phyloP scores from a whole-genome alignment of 2,888 invertebrate genomes.

The Chloromyia formosa region DNA sequence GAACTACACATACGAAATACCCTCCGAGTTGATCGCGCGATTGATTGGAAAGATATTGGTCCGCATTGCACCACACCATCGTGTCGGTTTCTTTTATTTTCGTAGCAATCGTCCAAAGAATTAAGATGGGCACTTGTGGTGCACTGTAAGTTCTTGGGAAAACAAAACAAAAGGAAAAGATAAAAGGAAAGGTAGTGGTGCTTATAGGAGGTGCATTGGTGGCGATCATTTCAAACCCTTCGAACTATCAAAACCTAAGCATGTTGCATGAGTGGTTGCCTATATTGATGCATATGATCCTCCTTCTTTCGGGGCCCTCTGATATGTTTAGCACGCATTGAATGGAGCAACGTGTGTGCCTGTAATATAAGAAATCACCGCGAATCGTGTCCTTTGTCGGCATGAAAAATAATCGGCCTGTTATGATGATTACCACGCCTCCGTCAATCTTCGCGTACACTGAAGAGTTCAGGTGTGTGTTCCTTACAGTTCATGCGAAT shows the following conservation, averaged over 20 bases:
- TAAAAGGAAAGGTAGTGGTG: background rate
- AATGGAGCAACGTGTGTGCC: constrained; percentile 23
- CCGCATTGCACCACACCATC: background rate
- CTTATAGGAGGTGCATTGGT: constrained; percentile 44
- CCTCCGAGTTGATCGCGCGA: constrained; percentile 38
- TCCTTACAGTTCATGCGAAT: background rate
- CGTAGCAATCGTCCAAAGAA: background rate
- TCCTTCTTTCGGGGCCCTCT: constrained; percentile 22
- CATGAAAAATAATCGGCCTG: constrained; percentile 48
- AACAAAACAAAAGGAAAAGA: background rate
- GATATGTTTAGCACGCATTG: constrained; percentile 39
- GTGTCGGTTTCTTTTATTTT: constrained; percentile 35
- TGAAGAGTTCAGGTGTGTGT: constrained; percentile 37
- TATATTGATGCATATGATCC: constrained; percentile 3
- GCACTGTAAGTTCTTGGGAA: background rate
- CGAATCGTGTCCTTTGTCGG: constrained; percentile 50
- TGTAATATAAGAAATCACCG: constrained; percentile 44
- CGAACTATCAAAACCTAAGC: constrained; percentile 13
- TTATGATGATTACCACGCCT: constrained; percentile 49
- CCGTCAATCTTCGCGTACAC: constrained; percentile 51
- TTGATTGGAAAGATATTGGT: constrained; percentile 37
- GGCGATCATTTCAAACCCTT: constrained; percentile 47
- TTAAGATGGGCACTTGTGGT: background rate
- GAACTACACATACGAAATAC: background rate
- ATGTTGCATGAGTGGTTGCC: constrained; percentile 9